Conservation (phyloP, 2,888 invertebrate species). For the Theretra japonica region DNA sequence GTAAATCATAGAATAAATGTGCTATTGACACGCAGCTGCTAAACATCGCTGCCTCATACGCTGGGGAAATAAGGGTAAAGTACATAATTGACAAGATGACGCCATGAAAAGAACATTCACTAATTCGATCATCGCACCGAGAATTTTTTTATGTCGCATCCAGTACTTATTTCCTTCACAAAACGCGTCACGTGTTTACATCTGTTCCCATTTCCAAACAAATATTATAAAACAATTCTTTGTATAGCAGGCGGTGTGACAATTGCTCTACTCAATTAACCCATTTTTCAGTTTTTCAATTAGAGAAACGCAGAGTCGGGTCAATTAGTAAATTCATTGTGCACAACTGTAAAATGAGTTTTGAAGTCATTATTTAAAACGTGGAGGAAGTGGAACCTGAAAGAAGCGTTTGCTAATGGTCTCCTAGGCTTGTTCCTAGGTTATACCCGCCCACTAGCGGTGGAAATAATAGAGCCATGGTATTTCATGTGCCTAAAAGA, state of each 20-base stretch:
- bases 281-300: constrained; percentile 1
- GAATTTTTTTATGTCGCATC: no score
- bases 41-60: no score
- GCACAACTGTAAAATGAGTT: background rate
- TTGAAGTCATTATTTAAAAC: background rate
- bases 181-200: background rate
- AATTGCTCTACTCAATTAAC: background rate
- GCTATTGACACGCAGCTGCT: no score
- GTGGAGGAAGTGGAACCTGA: background rate
- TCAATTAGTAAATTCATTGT: background rate
- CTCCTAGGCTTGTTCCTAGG: background rate
- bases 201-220: background rate
- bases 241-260: background rate
- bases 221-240: background rate
- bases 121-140: no score
- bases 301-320: background rate
- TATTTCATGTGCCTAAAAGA: no score
- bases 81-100: no score
- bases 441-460: background rate
- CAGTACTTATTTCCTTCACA: no score
- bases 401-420: background rate
- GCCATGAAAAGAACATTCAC: no score
- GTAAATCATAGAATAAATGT: no score
- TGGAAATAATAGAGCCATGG: no score
- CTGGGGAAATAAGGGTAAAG: no score